Conservation (phyloP, 2,113 vertebrate species). For the Gopherus evgoodei region DNA sequence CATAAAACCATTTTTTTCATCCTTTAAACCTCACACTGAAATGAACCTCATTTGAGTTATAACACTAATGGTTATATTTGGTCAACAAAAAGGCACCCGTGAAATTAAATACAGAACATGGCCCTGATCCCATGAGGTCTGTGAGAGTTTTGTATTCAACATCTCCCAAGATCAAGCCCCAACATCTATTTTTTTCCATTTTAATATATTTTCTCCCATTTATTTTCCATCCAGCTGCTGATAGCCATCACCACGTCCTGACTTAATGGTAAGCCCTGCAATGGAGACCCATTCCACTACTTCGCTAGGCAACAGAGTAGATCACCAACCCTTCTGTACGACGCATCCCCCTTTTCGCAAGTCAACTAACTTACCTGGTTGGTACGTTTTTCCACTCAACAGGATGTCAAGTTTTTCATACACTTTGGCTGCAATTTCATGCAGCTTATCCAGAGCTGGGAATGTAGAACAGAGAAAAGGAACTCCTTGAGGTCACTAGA, state of each 20-base stretch:
- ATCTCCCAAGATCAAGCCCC: background rate
- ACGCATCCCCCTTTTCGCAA: rapidly evolving
- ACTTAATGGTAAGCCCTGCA: background rate
- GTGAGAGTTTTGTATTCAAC: background rate
- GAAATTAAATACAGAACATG: background rate
- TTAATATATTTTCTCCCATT: background rate
- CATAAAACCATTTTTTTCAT: background rate
- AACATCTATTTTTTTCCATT: background rate
- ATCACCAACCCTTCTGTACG: conserved; percentile 34
- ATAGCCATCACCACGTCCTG: background rate
- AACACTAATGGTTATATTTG: background rate
- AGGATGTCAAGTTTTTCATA: conserved; percentile 55
- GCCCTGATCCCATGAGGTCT: background rate
- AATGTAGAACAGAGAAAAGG: background rate
- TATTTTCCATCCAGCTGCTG: background rate
- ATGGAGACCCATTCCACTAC: background rate
- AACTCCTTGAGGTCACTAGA: too few species aligned
- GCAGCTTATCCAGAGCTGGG: conserved; percentile 29
- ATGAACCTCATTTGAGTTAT: background rate
- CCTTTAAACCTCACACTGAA: background rate
- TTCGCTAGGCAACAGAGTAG: background rate
- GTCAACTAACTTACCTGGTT: conserved; percentile 37
- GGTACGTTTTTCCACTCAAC: conserved; percentile 62
- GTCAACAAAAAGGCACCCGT: background rate
- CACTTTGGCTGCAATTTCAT: conserved; percentile 31